A percentile compares a stretch with the other conserved stretches of the same genome.
phyloP scores from a whole-genome alignment of 1,140 invertebrate species.

The Megathymus violae region DNA sequence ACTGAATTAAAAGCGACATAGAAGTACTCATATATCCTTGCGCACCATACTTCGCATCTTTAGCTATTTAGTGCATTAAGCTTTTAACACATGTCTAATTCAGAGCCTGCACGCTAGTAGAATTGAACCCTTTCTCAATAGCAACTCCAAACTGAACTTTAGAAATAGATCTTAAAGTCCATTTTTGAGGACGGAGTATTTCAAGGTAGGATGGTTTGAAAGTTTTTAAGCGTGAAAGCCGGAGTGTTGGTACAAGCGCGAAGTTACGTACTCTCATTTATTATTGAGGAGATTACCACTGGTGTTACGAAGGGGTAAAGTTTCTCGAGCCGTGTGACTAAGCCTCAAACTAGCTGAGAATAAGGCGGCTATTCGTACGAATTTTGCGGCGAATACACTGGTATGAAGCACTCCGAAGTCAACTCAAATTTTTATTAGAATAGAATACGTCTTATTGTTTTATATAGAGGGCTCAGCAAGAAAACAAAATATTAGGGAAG shows the following conservation, averaged over 20 bases:
- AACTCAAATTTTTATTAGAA: conserved; percentile 33
- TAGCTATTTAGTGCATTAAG: conserved; percentile 72
- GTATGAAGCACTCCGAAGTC: conserved; percentile 18
- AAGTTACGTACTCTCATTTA: conserved; percentile 78
- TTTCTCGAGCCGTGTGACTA: conserved; percentile 24
- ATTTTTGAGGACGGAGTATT: conserved; percentile 32
- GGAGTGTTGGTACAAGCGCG: conserved; percentile 66
- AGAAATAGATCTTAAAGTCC: conserved; percentile 39
- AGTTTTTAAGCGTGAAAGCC: conserved; percentile 65
- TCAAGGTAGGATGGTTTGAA: conserved; percentile 59
- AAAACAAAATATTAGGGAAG: not conserved
- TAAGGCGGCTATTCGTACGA: conserved; percentile 26
- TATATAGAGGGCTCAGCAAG: conserved; percentile 3
- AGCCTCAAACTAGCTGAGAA: conserved; percentile 32
- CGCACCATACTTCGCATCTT: conserved; percentile 42
- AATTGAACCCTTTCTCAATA: conserved; percentile 43
- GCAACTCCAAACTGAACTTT: conserved; percentile 40
- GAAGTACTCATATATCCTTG: conserved; percentile 19
- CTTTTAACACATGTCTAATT: conserved; percentile 80
- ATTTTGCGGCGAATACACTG: not conserved
- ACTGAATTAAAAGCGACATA: too few relatives aligned
- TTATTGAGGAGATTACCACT: conserved; percentile 72
- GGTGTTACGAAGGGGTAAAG: conserved; percentile 35
- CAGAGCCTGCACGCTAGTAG: conserved; percentile 45
- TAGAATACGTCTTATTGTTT: conserved; percentile 20